phyloP scores from a whole-genome alignment of 64 coral and sea anemone species.

The Exaiptasia diaphana region DNA sequence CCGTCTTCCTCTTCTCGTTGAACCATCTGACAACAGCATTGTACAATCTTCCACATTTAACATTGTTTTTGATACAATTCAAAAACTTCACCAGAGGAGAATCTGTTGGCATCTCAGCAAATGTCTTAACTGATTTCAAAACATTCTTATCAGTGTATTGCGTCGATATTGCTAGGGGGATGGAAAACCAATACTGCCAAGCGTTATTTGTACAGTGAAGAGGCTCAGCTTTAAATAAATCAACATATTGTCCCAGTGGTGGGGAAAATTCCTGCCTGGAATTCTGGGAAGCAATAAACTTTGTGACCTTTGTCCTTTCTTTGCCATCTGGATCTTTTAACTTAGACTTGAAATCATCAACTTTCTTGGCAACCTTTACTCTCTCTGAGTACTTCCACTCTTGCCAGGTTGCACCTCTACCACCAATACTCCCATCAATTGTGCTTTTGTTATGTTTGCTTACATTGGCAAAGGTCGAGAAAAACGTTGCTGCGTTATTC shows the following conservation, averaged over 20 bases:
- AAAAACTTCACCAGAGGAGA: conserved; percentile 32
- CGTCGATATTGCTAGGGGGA: conserved; percentile 15
- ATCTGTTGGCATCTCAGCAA: conserved; percentile 35
- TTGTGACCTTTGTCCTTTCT: conserved; percentile 30
- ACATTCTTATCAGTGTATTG: conserved; percentile 30
- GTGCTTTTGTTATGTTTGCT: conserved; percentile 5
- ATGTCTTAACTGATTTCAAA: conserved; percentile 22
- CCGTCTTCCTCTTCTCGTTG: conserved; percentile 52
- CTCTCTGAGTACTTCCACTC: background rate
- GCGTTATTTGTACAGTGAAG: conserved; percentile 42
- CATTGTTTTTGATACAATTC: conserved; percentile 31
- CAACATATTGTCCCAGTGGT: conserved; percentile 61
- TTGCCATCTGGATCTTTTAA: conserved; percentile 47
- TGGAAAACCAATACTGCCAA: conserved; percentile 63
- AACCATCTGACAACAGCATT: conserved; percentile 48
- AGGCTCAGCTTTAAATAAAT: conserved; percentile 10
- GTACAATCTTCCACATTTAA: conserved; percentile 85
- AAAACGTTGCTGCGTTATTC: conserved; percentile 27
- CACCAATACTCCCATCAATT: conserved; percentile 57
- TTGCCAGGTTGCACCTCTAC: background rate
- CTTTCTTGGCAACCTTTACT: conserved; percentile 1
- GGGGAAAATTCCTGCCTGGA: conserved; percentile 59
- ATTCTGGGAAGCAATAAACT: conserved; percentile 32
- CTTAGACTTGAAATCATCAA: background rate
- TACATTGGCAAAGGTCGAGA: conserved; percentile 3